Evolutionary conservation across 2,888 invertebrate genomes (phyloP).

Genomic region (Cetonia aurata): DNA sequence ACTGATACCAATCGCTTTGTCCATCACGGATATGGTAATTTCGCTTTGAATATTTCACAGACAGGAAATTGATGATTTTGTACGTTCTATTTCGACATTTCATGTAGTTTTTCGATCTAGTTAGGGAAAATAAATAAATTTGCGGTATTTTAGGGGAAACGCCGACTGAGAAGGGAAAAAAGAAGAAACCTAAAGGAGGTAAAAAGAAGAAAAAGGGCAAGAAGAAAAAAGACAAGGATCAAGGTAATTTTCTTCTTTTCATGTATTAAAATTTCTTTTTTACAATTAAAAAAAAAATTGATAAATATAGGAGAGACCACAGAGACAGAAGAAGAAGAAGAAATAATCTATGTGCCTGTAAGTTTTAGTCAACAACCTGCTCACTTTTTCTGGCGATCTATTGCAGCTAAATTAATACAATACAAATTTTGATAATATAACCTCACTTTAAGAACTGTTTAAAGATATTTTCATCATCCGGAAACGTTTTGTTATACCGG

Average conservation of each 20-base stretch:
- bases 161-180: slow-evolving; percentile 20
- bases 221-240: slow-evolving; percentile 45
- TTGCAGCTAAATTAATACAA: too few relatives aligned
- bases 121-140: neutral
- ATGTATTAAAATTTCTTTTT: neutral
- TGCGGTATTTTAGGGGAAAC: neutral
- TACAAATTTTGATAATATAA: too few relatives aligned
- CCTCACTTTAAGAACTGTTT: too few relatives aligned
- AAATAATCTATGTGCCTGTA: slow-evolving; percentile 71
- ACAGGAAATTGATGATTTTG: slow-evolving; percentile 5
- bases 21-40: neutral
- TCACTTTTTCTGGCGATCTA: too few relatives aligned
- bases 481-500: too few relatives aligned
- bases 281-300: slow-evolving; percentile 8
- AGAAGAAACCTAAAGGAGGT: slow-evolving; percentile 41
- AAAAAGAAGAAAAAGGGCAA: slow-evolving; percentile 42
- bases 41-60: neutral
- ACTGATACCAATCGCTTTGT: neutral
- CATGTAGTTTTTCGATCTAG: neutral
- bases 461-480: too few relatives aligned
- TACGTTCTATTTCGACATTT: neutral
- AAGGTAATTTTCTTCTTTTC: slow-evolving; percentile 47
- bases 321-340: slow-evolving; percentile 67
- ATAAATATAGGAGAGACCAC: slow-evolving; percentile 27
- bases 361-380: slow-evolving; percentile 58